A percentile compares a stretch with the other conserved stretches of the same genome.
Conservation (phyloP, 2,113 vertebrate species). For the Aptenodytes forsteri region DNA sequence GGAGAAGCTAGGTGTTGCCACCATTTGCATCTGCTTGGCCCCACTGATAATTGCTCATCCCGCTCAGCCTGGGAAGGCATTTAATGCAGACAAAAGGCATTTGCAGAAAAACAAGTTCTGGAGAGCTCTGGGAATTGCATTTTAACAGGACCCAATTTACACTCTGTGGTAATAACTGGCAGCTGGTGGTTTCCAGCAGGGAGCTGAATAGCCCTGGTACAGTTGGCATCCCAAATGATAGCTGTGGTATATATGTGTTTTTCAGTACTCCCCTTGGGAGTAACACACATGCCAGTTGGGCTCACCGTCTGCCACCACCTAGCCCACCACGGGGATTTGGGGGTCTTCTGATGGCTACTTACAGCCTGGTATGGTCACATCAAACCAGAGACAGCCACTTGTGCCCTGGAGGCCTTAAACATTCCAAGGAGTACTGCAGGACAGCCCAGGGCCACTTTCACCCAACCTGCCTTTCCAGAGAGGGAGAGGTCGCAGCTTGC, state of each 20-base stretch:
- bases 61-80: neutral
- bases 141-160: slow-evolving; percentile 23
- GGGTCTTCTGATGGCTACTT: neutral
- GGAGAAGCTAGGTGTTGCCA: neutral
- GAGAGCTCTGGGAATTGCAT: slow-evolving; percentile 24
- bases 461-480: neutral
- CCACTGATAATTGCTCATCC: neutral
- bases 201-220: neutral
- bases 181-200: slow-evolving; percentile 2
- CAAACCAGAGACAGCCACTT: neutral
- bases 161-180: neutral
- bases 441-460: neutral
- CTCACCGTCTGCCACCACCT: neutral
- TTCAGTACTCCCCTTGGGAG: neutral
- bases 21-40: neutral
- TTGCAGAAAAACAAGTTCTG: slow-evolving; percentile 17
- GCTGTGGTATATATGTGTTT: neutral
- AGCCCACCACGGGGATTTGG: neutral
- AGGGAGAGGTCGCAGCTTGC: neutral
- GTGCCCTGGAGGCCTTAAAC: neutral
- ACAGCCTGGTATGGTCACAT: neutral
- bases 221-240: neutral
- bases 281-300: neutral
- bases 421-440: neutral
- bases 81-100: slow-evolving; percentile 26